Evolutionary conservation across 2,113 vertebrate genomes (phyloP), one percentile per base, ranked within the genome.

Genomic region (human (Homo sapiens)): DNA sequence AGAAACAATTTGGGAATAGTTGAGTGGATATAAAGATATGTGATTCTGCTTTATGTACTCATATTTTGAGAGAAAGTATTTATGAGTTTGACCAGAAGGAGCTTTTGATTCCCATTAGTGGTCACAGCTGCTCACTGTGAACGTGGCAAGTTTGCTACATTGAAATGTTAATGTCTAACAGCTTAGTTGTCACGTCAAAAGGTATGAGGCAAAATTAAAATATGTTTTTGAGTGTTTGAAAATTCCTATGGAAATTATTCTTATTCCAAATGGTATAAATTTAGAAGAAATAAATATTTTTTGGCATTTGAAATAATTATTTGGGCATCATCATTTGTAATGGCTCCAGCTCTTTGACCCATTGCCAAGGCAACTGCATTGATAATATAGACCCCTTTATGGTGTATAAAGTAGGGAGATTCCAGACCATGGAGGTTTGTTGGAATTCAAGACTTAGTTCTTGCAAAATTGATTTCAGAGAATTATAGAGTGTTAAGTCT

Each of bases 81-180:
- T 96, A 80, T 94, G 68, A 93, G 61, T 94, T 86, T 97, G 90
- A 96, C 61, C 48, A 68, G 59, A 38, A 90, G 48, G 75, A 87
- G 6, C 14, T 76, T 94, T 90, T 79, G 25, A 66, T 83, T 75
- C 35, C 84, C 87, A 87, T 57, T 76, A 94, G 52, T 0, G 9
- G 52, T 92, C 32, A 87, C 25, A 86, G 79, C 45, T 96, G 70
- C 75, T 95, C 5, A 7, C 25, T 76, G 40, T 83, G 57, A 90
- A 80, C 0, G 12, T 80, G 75, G 40, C 25, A 85, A 52, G 18
- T 86, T 94, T 83, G 52, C 40, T 22, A 4, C 48, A 40, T 12
- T 85, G 72, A 93, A 76, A 89, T 91, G 27, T 45, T 88, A 55
- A 76, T 90, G 45, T 20, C 48, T 68, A 79, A 68, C 4, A 85